Conservation (phyloP, 2,113 vertebrate species). For the Macquaria ambigua region DNA sequence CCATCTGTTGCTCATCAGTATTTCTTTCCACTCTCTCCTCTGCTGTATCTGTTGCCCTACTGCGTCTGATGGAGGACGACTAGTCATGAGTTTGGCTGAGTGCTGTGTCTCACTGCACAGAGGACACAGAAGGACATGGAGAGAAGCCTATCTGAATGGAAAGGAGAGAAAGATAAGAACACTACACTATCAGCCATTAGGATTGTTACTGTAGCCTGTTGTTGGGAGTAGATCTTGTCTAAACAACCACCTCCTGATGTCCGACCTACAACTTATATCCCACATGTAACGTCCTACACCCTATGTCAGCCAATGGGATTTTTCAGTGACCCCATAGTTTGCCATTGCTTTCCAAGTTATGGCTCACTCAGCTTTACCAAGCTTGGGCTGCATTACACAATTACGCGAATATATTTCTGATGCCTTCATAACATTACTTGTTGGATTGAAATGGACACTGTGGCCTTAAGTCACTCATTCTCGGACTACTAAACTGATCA, state of each 20-base stretch:
- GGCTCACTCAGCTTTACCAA: not conserved
- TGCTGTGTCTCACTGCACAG: slow-evolving; percentile 33
- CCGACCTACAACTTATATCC: not conserved
- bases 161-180: slow-evolving; percentile 8
- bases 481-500: not conserved
- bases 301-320: not conserved
- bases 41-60: slow-evolving; percentile 35
- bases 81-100: slow-evolving; percentile 52
- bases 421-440: not conserved
- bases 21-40: slow-evolving; percentile 35
- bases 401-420: not conserved
- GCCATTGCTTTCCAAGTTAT: not conserved
- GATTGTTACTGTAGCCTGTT: slow-evolving; percentile 3
- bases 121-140: slow-evolving; percentile 46
- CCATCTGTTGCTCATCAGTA: slow-evolving; percentile 55
- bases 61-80: slow-evolving; percentile 36
- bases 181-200: not conserved
- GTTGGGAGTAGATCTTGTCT: not conserved
- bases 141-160: slow-evolving; percentile 19
- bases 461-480: not conserved
- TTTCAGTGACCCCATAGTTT: not conserved
- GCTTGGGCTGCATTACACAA: not conserved
- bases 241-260: not conserved
- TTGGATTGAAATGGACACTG: not conserved
- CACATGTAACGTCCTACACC: not conserved